These are phyloP conservation scores for Acanthiza pusilla DNA, from an alignment of 2,797 vertebrate species.

Conservation along the genomic window DNA sequence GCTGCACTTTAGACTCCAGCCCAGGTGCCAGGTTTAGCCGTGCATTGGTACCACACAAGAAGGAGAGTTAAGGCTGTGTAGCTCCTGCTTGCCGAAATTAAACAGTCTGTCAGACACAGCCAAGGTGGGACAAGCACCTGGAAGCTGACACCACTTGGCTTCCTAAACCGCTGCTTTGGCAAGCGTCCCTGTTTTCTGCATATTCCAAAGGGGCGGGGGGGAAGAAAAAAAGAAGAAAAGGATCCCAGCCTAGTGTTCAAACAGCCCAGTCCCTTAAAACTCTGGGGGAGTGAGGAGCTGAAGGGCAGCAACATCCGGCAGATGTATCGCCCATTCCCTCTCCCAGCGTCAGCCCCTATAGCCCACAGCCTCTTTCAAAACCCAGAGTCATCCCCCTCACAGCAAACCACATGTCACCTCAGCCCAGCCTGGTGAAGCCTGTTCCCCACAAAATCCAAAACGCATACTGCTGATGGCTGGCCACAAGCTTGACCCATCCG, in stretches of 20 bases:
- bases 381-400: neutral
- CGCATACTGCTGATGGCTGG: neutral
- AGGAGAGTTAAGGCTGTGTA: neutral
- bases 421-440: neutral
- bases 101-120: rapidly evolving
- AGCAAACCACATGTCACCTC: neutral
- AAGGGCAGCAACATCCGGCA: neutral
- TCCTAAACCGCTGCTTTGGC: neutral
- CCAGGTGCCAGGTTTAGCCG: neutral
- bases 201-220: neutral
- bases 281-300: neutral
- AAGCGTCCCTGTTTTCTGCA: neutral
- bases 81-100: neutral
- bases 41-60: rapidly evolving
- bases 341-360: neutral
- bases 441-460: neutral
- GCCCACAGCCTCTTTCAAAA: neutral
- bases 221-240: neutral
- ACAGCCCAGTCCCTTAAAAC: neutral
- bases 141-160: neutral
- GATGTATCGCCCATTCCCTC: rapidly evolving
- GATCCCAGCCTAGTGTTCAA: neutral
- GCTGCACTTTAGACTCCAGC: neutral
- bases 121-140: neutral
- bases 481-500: slow-evolving; percentile 14